Evolutionary conservation across 2,797 vertebrate genomes (phyloP).

Genomic region (Chelidonichthys spinosus): DNA sequence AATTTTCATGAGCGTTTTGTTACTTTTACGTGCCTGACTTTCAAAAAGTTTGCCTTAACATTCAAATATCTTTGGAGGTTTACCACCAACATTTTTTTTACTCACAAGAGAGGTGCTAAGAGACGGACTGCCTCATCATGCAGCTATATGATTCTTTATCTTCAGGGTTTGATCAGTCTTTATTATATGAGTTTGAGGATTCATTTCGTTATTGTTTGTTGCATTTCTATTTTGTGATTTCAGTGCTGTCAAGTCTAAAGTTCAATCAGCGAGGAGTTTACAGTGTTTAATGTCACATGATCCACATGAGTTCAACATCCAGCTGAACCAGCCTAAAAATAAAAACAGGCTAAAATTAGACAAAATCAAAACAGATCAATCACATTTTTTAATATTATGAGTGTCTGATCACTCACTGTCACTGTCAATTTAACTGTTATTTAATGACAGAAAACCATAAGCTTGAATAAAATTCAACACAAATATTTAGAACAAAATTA

Average conservation of each 20-base stretch:
- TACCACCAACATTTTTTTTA: too few species aligned
- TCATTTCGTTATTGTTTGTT: background rate
- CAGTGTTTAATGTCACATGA: constrained; percentile 13
- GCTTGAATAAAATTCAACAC: background rate
- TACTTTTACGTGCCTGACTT: background rate
- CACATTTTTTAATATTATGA: background rate
- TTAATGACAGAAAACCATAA: background rate
- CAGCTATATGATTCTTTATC: background rate
- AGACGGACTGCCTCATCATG: background rate
- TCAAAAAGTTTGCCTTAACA: background rate
- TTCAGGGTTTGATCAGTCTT: background rate
- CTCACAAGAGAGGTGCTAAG: too few species aligned
- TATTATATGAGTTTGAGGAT: background rate
- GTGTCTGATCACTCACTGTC: background rate
- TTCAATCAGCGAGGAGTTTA: background rate
- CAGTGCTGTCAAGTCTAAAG: background rate
- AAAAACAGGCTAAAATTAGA: constrained; percentile 5
- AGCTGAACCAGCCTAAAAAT: background rate
- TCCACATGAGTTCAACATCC: background rate
- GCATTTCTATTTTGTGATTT: background rate
- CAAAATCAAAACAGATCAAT: background rate
- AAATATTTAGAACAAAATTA: background rate
- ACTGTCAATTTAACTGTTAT: background rate
- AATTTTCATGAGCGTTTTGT: background rate
- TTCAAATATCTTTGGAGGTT: background rate